Evolutionary conservation across 23 tunicate genomes (phyloP).

Genomic region (Phallusia fumigata): DNA sequence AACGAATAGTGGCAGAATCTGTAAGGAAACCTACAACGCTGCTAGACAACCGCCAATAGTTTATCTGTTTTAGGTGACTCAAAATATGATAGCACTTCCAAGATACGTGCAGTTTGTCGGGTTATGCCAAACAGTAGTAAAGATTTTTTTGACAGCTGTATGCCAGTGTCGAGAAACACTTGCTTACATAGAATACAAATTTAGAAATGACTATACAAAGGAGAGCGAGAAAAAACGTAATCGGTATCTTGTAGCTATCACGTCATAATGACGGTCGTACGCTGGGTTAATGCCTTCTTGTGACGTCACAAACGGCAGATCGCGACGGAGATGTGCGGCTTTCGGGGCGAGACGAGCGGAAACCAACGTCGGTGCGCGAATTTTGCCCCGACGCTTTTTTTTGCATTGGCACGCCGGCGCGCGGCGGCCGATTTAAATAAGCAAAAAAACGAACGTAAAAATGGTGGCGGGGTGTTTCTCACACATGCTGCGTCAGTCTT

Average conservation of each 20-base stretch:
- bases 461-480: not conserved
- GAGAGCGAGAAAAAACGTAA: not conserved
- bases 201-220: not conserved
- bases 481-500: not conserved
- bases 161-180: not conserved
- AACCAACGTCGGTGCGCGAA: constrained; percentile 1
- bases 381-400: not conserved
- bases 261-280: constrained; percentile 14
- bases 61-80: too few relatives aligned
- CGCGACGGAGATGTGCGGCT: not conserved
- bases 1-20: not conserved
- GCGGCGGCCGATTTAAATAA: constrained; percentile 6
- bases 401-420: not conserved
- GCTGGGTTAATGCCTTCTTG: constrained; percentile 9
- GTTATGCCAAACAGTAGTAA: too few relatives aligned
- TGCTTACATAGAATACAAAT: not conserved
- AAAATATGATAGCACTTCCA: too few relatives aligned
- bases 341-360: constrained; percentile 1
- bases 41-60: too few relatives aligned
- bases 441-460: not conserved
- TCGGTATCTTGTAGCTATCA: constrained; percentile 8
- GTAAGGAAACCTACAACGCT: not conserved
- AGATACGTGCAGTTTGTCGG: too few relatives aligned
- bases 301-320: not conserved
- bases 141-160: too few relatives aligned